Conservation (phyloP, 2,888 invertebrate genomes). For the Craniophora ligustri region DNA sequence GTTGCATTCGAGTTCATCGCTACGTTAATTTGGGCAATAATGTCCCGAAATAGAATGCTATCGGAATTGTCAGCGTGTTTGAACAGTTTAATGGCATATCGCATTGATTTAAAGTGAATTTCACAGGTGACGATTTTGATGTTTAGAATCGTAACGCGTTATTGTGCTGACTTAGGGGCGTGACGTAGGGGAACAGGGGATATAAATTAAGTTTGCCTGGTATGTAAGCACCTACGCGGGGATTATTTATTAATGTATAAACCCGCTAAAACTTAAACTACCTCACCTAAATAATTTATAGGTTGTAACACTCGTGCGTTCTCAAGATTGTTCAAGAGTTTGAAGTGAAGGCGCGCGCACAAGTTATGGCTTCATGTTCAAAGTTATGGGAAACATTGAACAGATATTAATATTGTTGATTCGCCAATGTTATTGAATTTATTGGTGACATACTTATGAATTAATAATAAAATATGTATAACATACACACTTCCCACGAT, state of each 20-base stretch:
- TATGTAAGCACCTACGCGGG: constrained; percentile 54
- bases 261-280: constrained; percentile 69
- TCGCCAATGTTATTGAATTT: constrained; percentile 33
- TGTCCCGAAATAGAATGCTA: constrained; percentile 31
- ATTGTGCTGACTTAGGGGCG: constrained; percentile 34
- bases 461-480: too few species aligned
- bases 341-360: constrained; percentile 50
- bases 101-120: constrained; percentile 45
- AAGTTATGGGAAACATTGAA: constrained; percentile 55
- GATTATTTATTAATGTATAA: constrained; percentile 69
- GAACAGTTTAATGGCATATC: constrained; percentile 39
- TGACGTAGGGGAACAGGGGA: constrained; percentile 37
- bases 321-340: constrained; percentile 71
- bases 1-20: constrained; percentile 58
- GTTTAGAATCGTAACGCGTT: constrained; percentile 38
- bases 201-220: constrained; percentile 60
- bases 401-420: constrained; percentile 52
- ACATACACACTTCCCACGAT: too few species aligned
- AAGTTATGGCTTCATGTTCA: constrained; percentile 54
- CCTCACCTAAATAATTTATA: constrained; percentile 73
- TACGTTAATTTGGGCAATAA: constrained; percentile 68
- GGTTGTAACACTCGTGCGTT: constrained; percentile 65
- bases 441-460: constrained; percentile 26
- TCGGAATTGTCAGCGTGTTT: constrained; percentile 37
- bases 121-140: constrained; percentile 47